Conservation (phyloP, 2,797 vertebrate species). For the Glyptemys insculpta region DNA sequence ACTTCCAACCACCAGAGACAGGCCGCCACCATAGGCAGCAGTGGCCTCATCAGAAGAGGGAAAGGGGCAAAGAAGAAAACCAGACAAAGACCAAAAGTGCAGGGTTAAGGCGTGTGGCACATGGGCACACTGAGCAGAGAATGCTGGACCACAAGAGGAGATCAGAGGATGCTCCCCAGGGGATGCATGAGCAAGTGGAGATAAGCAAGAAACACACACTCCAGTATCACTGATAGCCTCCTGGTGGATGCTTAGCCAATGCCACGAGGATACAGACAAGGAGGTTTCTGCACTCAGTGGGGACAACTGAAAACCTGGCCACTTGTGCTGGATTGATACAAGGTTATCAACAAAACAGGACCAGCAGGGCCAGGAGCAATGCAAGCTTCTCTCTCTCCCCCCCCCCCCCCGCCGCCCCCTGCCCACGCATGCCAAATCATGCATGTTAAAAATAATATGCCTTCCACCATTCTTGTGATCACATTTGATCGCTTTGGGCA, state of each 20-base stretch:
- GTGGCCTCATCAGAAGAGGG: background rate
- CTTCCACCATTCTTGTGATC: rapidly evolving
- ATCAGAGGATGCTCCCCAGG: background rate
- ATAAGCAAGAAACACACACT: background rate
- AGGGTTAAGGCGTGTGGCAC: background rate
- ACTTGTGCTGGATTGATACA: background rate
- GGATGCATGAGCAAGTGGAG: background rate
- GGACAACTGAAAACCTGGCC: background rate
- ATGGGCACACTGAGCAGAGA: background rate
- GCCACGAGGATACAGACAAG: background rate
- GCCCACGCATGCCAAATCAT: background rate
- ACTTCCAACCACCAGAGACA: background rate
- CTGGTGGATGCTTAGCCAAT: background rate
- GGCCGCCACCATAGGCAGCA: background rate
- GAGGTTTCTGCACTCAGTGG: background rate
- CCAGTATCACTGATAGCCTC: background rate
- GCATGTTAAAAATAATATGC: background rate
- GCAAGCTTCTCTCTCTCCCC: background rate
- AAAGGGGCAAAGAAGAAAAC: background rate
- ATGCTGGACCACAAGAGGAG: background rate
- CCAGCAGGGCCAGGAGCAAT: background rate
- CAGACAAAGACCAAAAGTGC: background rate
- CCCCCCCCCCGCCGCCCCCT: no score
- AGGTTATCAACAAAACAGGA: background rate
- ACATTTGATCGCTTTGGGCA: background rate